phyloP scores from a whole-genome alignment of 2,797 vertebrate genomes.

The Paedocypris micromegethes region DNA sequence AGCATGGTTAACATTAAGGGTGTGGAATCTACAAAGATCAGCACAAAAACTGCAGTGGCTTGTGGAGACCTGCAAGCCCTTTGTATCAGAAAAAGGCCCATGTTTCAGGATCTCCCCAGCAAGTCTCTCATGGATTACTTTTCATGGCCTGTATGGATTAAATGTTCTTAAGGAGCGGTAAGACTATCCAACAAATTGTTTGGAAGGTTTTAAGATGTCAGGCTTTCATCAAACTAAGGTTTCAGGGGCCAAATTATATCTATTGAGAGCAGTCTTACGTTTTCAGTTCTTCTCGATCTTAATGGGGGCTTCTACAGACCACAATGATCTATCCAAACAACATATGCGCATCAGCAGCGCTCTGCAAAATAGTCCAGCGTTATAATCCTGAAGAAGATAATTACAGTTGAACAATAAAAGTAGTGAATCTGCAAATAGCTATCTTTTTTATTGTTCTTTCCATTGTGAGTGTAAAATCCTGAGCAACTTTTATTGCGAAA shows the following conservation, averaged over 20 bases:
- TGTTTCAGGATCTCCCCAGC: conserved; percentile 34
- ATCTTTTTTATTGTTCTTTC: too few species aligned
- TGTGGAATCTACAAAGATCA: conserved; percentile 31
- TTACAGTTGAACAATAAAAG: conserved; percentile 45
- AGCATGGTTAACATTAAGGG: conserved; percentile 34
- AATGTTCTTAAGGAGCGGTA: conserved; percentile 45
- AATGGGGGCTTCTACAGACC: too few species aligned
- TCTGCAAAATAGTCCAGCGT: conserved; percentile 67
- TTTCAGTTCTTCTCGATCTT: too few species aligned
- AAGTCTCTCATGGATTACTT: conserved; percentile 52
- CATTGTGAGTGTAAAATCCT: too few species aligned
- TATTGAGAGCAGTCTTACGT: conserved; percentile 24
- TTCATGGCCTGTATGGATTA: conserved; percentile 41
- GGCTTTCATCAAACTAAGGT: conserved; percentile 41
- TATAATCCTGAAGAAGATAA: conserved; percentile 57
- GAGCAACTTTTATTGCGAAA: too few species aligned
- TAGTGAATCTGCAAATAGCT: too few species aligned
- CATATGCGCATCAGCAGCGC: conserved; percentile 67
- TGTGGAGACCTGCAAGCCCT: conserved; percentile 41
- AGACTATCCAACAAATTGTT: conserved; percentile 50
- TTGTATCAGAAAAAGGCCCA: conserved; percentile 30
- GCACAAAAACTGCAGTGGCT: conserved; percentile 22
- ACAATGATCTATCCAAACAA: background rate
- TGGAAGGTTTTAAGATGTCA: conserved; percentile 47
- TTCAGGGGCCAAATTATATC: conserved; percentile 42